phyloP scores from a whole-genome alignment of 2,113 vertebrate genomes.

The Mesitornis unicolor region DNA sequence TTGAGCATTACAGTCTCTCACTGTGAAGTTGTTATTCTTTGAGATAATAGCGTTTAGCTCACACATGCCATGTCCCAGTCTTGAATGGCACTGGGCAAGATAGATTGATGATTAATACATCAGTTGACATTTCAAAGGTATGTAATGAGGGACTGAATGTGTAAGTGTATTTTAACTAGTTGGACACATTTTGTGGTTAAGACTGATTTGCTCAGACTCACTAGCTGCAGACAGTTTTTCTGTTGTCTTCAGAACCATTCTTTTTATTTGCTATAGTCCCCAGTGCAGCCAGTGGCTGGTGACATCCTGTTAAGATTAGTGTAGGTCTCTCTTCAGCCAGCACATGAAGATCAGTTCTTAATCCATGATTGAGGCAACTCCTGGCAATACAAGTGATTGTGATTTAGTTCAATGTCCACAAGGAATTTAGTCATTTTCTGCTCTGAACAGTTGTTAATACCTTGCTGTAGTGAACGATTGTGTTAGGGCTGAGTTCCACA shows the following conservation, averaged over 20 bases:
- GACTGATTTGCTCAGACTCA: neutral
- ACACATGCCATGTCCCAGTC: neutral
- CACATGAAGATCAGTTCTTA: neutral
- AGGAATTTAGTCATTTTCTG: neutral
- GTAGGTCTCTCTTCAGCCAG: neutral
- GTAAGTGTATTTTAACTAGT: neutral
- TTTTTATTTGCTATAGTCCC: neutral
- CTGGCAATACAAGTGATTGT: neutral
- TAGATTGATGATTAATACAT: neutral
- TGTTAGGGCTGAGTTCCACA: neutral
- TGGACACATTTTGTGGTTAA: neutral
- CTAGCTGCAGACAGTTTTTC: neutral
- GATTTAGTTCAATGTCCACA: neutral
- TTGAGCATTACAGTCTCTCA: neutral
- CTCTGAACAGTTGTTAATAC: neutral
- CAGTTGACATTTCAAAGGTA: neutral
- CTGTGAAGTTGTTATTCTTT: neutral
- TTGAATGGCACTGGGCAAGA: fast-evolving
- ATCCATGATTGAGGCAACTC: neutral
- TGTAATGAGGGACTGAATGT: neutral
- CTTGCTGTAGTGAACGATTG: neutral
- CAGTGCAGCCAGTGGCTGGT: neutral
- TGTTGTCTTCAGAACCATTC: neutral
- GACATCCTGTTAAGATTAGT: neutral
- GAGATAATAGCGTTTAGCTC: neutral